Evolutionary conservation across 2,113 vertebrate genomes (phyloP), one percentile per base, ranked within the genome.

Genomic region (Ellobius talpinus): DNA sequence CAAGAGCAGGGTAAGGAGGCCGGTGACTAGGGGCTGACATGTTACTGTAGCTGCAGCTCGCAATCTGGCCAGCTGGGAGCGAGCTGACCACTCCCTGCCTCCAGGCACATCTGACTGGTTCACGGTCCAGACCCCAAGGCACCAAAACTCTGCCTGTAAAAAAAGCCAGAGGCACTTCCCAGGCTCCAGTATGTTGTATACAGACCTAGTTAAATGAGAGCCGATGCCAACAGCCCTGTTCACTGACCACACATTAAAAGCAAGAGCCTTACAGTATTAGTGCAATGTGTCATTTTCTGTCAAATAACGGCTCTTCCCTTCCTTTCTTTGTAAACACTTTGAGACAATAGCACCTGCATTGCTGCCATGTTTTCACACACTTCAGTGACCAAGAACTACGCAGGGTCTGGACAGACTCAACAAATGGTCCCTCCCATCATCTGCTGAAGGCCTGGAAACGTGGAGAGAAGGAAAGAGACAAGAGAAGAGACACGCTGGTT

Each of bases 101-200:
- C 95, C 95, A 95, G 98, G 89, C 93, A 42, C 47, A 47, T 97
- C 97, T 91, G 31, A 21, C 96, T 31, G 92, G 65, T 74, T 96
- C 96, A 91, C 73, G 95, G 91, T 82, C 96, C 98, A 98, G 98
- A 98, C 97, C 98, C 97, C 96, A 89, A 98, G 98, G 98, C 98
- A 98, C 98, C 97, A 97, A 97, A 96, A 89, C 89, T 97, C 95
- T 96, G 97, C 96, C 97, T 96, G 94, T 98, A 98, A 73, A 73
- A 63, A 12, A 73, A 97, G 96, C 97, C 96, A 98, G 97, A 98
- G 96, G 95, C 95, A 84, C 97, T 98, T 97, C 97, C 91, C 95
- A 97, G 98, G 95, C 98, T 98, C 98, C 98, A 98, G 95, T 29
- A 68, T 96, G 97, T 97, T 98, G 84, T 97, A 98, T 86, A 95